These are phyloP conservation scores for Nineta flava DNA, from an alignment of 2,888 invertebrate genomes.

Conservation along the genomic window DNA sequence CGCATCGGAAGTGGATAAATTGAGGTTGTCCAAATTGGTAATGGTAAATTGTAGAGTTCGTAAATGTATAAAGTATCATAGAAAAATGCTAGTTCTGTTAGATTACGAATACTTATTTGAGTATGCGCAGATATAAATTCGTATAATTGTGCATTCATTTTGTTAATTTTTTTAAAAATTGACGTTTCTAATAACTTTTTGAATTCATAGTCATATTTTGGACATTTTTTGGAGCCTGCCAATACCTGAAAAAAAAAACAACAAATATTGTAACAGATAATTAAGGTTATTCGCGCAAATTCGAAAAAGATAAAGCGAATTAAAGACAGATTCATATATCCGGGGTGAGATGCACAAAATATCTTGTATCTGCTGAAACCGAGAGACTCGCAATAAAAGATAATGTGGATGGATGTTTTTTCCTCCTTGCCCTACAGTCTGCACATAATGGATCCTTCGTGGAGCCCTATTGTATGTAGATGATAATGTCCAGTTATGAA, in stretches of 20 bases:
- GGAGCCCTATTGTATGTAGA: too few species aligned
- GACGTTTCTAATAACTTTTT: constrained; percentile 24
- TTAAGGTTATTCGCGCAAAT: too few species aligned
- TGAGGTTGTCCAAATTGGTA: constrained; percentile 24
- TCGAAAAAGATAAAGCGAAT: too few species aligned
- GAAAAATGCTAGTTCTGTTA: constrained; percentile 39
- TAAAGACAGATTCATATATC: too few species aligned
- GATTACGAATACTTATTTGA: constrained; percentile 38
- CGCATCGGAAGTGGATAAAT: constrained; percentile 50
- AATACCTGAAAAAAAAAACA: constrained; percentile 26
- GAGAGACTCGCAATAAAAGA: too few species aligned
- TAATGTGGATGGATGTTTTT: too few species aligned
- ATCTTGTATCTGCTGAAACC: too few species aligned
- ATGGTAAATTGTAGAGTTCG: constrained; percentile 35
- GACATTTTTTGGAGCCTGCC: constrained; percentile 45
- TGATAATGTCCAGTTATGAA: too few species aligned
- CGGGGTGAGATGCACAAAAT: too few species aligned
- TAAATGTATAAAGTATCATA: constrained; percentile 57
- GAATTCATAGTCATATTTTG: constrained; percentile 42
- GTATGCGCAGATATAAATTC: constrained; percentile 45
- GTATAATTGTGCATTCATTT: constrained; percentile 44
- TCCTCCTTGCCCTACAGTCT: too few species aligned
- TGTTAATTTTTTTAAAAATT: constrained; percentile 29
- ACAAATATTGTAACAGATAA: too few species aligned
- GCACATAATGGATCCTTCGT: too few species aligned